Base-by-base conservation (phyloP, 1,140 invertebrate species). In the Pentalonia nigronervosa region DNA sequence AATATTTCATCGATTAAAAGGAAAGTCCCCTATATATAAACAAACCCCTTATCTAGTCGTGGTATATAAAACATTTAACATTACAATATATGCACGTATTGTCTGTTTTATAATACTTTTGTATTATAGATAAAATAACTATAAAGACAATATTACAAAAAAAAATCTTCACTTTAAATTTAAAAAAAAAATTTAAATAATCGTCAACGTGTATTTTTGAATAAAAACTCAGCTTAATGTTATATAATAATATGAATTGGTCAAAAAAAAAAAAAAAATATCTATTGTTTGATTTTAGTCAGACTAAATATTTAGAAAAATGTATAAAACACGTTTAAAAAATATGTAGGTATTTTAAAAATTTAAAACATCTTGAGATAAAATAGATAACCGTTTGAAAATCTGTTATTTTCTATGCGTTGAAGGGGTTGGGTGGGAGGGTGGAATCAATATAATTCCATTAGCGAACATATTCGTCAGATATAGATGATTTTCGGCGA, bases 391-490 rank as follows among this genome's bases (percentile, higher is more conserved):
- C 14, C 0, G 45, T 87, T 47, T 25, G 1, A 14, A 47, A n/a
- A 48, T 87, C 14, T 87, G 11, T 47, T 25, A 48, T 30, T 30
- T 11, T 41, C 41, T 41, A 41, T 41, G 41, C 30, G 48, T 88
- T 6, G 17, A n/a, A 50, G 20, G 1, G 21, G 21, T 8, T 50
- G 48, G 34, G n/a, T 1, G 25, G 30, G 17, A 14, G 30, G 6
- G 7, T 30, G 1, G 17, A 67, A 90, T 90, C 89, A 17, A 90
- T 90, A 67, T 67, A 90, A 67, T 90, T 90, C 56, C 89, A 45
- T 90, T 90, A 67, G 89, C 36, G 87, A 89, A 60, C 53, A 45
- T 90, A 60, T 90, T 90, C 53, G 88, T 45, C 87, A 48, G 87
- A 53, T 53, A 53, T 36, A 34, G 88, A 90, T 20, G 88, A 90